A percentile compares a stretch with the other conserved stretches of the same genome.
These are phyloP conservation scores for Nasalis larvatus DNA, from an alignment of 2,113 vertebrate genomes.

Conservation along the genomic window DNA sequence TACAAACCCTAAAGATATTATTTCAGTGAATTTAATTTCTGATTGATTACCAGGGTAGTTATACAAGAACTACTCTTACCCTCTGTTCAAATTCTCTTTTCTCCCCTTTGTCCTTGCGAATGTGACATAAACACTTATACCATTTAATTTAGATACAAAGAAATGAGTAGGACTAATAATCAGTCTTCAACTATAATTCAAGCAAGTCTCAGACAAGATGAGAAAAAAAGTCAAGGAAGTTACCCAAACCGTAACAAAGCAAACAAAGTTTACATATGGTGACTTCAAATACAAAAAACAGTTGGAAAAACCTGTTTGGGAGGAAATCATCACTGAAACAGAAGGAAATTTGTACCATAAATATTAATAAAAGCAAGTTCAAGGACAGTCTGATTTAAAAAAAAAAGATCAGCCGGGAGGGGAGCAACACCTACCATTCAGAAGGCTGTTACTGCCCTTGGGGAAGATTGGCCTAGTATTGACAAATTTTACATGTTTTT, in stretches of 20 bases:
- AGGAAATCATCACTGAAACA: not conserved
- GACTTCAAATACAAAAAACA: not conserved
- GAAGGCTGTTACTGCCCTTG: not conserved
- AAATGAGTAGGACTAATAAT: not conserved
- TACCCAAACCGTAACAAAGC: not conserved
- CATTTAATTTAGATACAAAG: not conserved
- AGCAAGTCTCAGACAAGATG: not conserved
- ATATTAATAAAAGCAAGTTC: not conserved
- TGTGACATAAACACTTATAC: not conserved
- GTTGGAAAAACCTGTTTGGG: not conserved
- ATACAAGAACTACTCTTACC: not conserved
- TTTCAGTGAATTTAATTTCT: not conserved
- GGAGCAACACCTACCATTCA: not conserved
- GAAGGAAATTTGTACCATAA: not conserved
- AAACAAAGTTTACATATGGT: not conserved
- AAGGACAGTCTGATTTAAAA: not conserved
- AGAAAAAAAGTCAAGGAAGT: not conserved
- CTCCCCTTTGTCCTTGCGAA: not conserved
- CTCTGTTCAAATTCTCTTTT: not conserved
- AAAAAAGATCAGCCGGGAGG: not conserved
- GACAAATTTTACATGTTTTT: not conserved
- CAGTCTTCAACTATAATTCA: not conserved
- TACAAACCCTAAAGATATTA: not conserved
- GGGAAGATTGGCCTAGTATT: not conserved
- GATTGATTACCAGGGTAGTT: not conserved